phyloP scores from a whole-genome alignment of 1,140 invertebrate species.

The Zophobas morio region DNA sequence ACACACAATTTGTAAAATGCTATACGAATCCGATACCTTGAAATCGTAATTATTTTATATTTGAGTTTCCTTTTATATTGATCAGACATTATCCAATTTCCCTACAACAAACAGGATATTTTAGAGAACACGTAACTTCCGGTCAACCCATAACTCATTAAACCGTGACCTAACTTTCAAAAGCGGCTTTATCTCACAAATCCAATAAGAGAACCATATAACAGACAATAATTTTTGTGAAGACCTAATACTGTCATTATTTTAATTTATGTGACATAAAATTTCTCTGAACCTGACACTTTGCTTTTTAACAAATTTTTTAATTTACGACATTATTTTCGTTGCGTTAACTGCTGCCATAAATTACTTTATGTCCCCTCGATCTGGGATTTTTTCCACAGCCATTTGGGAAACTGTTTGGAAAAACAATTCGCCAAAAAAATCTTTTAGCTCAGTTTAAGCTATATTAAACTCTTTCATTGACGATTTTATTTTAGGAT shows the following conservation, averaged over 20 bases:
- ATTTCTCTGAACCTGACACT: not conserved
- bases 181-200: not conserved
- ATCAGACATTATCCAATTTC: conserved; percentile 16
- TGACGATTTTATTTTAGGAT: no score
- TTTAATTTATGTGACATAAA: not conserved
- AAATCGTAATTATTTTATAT: not conserved
- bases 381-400: conserved; percentile 18
- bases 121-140: conserved; percentile 27
- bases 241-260: not conserved
- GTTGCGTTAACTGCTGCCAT: conserved; percentile 2
- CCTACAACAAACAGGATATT: conserved; percentile 31
- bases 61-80: not conserved
- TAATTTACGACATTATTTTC: conserved; percentile 25
- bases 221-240: conserved; percentile 7
- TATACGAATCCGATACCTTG: not conserved
- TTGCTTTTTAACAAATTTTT: conserved; percentile 17
- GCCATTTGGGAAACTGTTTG: not conserved
- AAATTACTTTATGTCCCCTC: conserved; percentile 21
- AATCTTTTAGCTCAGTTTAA: no score
- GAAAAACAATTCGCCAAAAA: no score
- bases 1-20: no score
- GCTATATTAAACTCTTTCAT: no score
- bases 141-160: conserved; percentile 20
- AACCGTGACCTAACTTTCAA: conserved; percentile 24
- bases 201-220: conserved; percentile 5